Conservation (phyloP, 2,888 invertebrate species). For the Anagyrus pseudococci region DNA sequence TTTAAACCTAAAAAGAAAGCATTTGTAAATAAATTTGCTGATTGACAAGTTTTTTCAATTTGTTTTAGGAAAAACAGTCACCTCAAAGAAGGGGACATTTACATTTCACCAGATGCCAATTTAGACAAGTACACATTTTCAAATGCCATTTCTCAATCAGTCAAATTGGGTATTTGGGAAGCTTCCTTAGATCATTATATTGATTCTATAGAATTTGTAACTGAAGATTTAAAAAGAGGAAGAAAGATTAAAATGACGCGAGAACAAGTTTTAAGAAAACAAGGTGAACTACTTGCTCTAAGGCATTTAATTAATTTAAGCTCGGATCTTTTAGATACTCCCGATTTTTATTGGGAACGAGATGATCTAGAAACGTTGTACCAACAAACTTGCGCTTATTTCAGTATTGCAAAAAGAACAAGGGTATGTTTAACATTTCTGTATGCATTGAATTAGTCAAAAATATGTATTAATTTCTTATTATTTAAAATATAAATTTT, state of each 20-base stretch:
- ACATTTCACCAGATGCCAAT: constrained; percentile 67
- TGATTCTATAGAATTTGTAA: constrained; percentile 81
- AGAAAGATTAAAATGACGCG: constrained; percentile 74
- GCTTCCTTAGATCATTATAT: constrained; percentile 83
- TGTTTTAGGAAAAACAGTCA: constrained; percentile 59
- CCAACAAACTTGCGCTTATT: constrained; percentile 81
- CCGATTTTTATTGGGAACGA: constrained; percentile 98
- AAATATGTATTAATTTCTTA: constrained; percentile 1
- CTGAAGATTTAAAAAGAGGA: constrained; percentile 80
- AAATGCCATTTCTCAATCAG: constrained; percentile 91
- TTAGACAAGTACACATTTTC: constrained; percentile 94
- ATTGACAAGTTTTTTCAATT: background rate
- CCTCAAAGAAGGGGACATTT: constrained; percentile 62
- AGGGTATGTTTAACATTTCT: constrained; percentile 67
- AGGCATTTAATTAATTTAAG: constrained; percentile 91
- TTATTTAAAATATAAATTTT: constrained; percentile 27
- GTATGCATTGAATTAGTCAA: background rate
- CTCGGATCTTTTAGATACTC: constrained; percentile 92
- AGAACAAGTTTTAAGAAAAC: constrained; percentile 76
- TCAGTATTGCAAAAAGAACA: constrained; percentile 84
- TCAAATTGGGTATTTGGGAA: constrained; percentile 95
- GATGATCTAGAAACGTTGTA: constrained; percentile 88
- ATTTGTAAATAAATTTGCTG: background rate
- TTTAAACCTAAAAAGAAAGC: constrained; percentile 23
- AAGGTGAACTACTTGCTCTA: constrained; percentile 88